Conservation (phyloP, 2,797 vertebrate genomes). For the Muscicapa comitata region DNA sequence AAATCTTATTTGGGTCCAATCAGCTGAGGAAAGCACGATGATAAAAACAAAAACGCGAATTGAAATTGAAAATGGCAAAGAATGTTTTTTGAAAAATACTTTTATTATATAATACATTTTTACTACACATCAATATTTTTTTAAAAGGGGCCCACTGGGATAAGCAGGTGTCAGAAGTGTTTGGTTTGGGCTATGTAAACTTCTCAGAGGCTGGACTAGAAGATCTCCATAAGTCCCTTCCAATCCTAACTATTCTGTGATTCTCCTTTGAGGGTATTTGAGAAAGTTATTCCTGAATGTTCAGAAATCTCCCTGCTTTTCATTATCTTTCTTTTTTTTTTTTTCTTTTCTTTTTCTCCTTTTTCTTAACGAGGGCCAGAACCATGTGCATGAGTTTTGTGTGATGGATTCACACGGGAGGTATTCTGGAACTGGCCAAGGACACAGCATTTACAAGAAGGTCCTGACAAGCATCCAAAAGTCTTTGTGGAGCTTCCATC, state of each 20-base stretch:
- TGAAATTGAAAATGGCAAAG: background rate
- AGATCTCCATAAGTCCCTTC: background rate
- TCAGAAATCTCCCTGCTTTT: constrained; percentile 30
- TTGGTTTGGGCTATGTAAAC: background rate
- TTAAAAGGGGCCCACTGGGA: background rate
- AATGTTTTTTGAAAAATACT: rapidly evolving
- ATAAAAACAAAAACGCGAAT: background rate
- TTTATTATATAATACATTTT: background rate
- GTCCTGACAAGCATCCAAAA: constrained; percentile 55
- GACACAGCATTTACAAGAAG: constrained; percentile 52
- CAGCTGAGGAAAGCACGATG: background rate
- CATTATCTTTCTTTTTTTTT: background rate
- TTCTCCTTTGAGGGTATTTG: background rate
- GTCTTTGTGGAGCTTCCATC: constrained; percentile 13
- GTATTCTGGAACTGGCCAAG: constrained; percentile 26
- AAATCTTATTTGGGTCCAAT: background rate
- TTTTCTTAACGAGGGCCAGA: background rate
- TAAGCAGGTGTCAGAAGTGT: background rate
- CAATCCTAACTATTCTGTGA: background rate
- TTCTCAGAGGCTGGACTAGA: background rate
- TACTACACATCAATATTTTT: rapidly evolving
- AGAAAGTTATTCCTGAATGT: background rate
- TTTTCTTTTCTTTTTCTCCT: rapidly evolving
- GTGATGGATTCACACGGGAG: constrained; percentile 39
- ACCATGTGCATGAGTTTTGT: background rate